Base-by-base conservation (phyloP, 2,113 vertebrate genomes). In the Xenus cinereus region DNA sequence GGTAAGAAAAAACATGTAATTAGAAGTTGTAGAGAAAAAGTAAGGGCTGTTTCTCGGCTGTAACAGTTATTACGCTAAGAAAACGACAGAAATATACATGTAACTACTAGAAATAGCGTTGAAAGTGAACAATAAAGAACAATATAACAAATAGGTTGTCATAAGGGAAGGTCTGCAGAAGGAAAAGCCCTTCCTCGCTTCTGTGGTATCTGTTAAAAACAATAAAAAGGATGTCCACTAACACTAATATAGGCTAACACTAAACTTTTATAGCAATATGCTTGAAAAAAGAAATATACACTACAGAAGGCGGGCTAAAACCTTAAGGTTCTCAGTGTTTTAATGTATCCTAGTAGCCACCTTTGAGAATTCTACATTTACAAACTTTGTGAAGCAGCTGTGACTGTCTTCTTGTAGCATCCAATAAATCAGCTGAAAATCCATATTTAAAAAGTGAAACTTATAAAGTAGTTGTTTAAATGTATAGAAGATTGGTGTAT, bases 61-160 rank as follows among this genome's bases (percentile, higher is more conserved):
- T 57, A 39, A 14, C 37, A 32, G 9, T 50, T 84, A 41, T 15
- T 78, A 37, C 14, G 87, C 19, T 71, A 28, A 54, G 63, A 74
- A 84, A 87, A 43, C 17, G 3, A 5, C 0, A 0, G 71, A 45
- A 69, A 53, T 53, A 22, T 0, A 35, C 20, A 4, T 17, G 19
- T 41, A 63, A 28, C 22, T 84, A 12, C 18, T 68, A 41, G 54
- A 41, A 80, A 50, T 4, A 62, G 6, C 16, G 4, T 33, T 86
- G 54, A 80, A 82, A 89, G 30, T 41, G 24, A 90, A 11, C 45
- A 73, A 5, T 48, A 26, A 46, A 46, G 54, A 63, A 5, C 22
- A 73, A 2, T 14, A 18, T 30, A 74, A 30, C 39, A 45, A 28
- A 57, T 63, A 27, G 9, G 7, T 48, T 84, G 45, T 57, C 22